A percentile compares a stretch with the other conserved stretches of the same genome.
These are phyloP conservation scores for Scaptomyza hsui DNA, from an alignment of 1,140 invertebrate species.

Conservation along the genomic window DNA sequence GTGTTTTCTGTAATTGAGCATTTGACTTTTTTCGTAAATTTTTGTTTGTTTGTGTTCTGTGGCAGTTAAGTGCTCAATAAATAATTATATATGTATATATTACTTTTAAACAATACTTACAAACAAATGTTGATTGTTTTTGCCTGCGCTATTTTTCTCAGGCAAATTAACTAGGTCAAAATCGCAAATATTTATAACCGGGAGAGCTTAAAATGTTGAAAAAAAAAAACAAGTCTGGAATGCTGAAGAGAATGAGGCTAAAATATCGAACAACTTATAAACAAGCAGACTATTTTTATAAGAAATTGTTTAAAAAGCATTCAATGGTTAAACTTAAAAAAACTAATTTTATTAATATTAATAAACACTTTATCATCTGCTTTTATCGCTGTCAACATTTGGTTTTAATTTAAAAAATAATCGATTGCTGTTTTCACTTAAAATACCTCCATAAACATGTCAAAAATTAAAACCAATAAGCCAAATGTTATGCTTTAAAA, in stretches of 20 bases:
- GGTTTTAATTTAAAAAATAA: too few species aligned
- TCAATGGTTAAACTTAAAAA: too few species aligned
- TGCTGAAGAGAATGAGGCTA: too few species aligned
- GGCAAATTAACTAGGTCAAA: constrained; percentile 1
- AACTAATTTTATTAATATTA: too few species aligned
- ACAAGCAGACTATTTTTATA: too few species aligned
- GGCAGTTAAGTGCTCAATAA: constrained; percentile 9
- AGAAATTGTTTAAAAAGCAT: too few species aligned
- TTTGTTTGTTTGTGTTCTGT: background rate
- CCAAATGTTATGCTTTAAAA: background rate
- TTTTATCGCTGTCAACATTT: too few species aligned
- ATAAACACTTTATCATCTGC: too few species aligned
- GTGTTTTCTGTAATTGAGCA: constrained; percentile 36
- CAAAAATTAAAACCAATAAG: background rate
- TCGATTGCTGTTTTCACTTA: background rate
- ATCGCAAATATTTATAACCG: background rate
- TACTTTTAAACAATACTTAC: background rate
- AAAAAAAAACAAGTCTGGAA: background rate
- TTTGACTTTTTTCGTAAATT: constrained; percentile 28
- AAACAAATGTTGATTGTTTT: background rate
- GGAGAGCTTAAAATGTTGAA: background rate
- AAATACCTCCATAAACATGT: background rate
- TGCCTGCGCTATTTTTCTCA: background rate
- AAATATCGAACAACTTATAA: too few species aligned
- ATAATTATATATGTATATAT: constrained; percentile 20